Evolutionary conservation across 1,140 invertebrate genomes (phyloP), one percentile per base, ranked within the genome.

Genomic region (Trissolcus basalis): DNA sequence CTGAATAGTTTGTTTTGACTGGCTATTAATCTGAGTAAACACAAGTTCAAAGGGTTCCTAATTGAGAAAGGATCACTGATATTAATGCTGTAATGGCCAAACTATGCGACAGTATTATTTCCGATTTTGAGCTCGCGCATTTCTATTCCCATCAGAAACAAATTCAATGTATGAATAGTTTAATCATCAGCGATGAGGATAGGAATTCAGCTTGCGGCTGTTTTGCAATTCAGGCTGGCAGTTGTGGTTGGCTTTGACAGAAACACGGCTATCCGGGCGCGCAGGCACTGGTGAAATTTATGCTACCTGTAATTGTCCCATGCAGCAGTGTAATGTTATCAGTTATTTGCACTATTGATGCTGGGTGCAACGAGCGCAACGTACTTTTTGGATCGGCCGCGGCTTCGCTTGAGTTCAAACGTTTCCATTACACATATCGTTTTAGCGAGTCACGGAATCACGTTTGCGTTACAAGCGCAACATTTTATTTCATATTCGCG

Each of bases 231-330:
- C 68, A 61, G 59, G 61, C 59, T 49, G 59, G 59, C 59, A 59
- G 58, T 77, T 77, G 68, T 63, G 75, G 75, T 69, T 77, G 75
- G 69, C 59, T 77, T 69, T 69, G 75, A 69, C 59, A 72, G 64
- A 56, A 58, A 67, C 63, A 55, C 58, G 53, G 68, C 58, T 55
- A 69, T 69, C 58, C 55, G 53, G 68, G 35, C 32, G 59, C 54
- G 59, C 58, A 64, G 44, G 47, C 49, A 50, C 19, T 47, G 50
- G 69, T 45, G 51, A 70, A 73, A 78, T 73, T 69, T 69, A 78
- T 73, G 70, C 76, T 58, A 56, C 65, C 58, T 70, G 65, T 70
- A 78, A 78, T 78, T 70, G 65, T 69, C 60, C 48, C 27, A 45
- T 58, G 49, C 43, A 71, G 51, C 54, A 19, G 39, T 53, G 54